Base-by-base conservation (phyloP, 1,140 invertebrate genomes). In the Caenorhabditis remanei region DNA sequence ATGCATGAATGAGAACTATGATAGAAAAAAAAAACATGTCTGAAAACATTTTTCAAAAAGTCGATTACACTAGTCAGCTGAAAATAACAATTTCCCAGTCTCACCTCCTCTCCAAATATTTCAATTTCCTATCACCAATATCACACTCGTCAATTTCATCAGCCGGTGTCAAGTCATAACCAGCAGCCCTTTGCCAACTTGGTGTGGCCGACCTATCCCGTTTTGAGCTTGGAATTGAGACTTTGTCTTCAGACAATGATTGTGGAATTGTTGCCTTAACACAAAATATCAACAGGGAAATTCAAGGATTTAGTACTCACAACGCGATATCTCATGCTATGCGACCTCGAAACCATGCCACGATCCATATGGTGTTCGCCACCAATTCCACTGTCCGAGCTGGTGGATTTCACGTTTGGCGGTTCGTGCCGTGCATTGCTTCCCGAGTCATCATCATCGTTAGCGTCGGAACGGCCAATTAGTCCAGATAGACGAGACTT, bases 341-440 rank as follows among this genome's bases (percentile, higher is more conserved):
- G 90, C 16, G 89, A 89, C 46, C 90, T 63, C 3, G 84, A 87
- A 14, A 91, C 88, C 32, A 83, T 85, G 46, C 63, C 65, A 19
- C 83, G 67, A 21, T 85, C 75, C 67, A 56, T 79, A 61, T 88
- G 61, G 24, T 91, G 58, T 32, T 90, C 90, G n/a, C 84, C 84
- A n/a, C 90, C 90, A 58, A 91, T 91, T 58, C 90, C 90, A 40
- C 90, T 90, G 83, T 91, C 90, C 9, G 89, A 90, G 14, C 88
- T 89, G 43, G 90, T 90, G 4, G 87, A 89, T 55, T 90, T 90
- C 8, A 84, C 89, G 46, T 84, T 84, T 7, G 55, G 83, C 43
- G 16, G 71, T 11, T 79, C 71, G 71, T 79, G 71, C 71, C 71
- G 71, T 79, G 71, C 71, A 79, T 14, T 46, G 4, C 7, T n/a